phyloP scores from a whole-genome alignment of 2,113 vertebrate genomes.

The Menidia beryllina region DNA sequence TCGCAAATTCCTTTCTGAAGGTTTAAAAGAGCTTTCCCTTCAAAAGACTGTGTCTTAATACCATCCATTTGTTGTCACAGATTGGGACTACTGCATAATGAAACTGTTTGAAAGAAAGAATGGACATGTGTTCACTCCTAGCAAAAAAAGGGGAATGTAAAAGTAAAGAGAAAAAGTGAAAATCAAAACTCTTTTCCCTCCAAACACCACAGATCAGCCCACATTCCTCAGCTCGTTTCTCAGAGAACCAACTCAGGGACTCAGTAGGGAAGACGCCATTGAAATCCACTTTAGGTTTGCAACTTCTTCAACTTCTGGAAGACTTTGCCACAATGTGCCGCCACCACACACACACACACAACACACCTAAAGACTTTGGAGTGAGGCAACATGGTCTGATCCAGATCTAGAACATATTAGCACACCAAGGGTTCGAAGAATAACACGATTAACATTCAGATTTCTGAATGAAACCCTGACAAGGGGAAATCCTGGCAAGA shows the following conservation, averaged over 20 bases:
- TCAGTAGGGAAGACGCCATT: constrained; percentile 49
- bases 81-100: background rate
- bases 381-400: constrained; percentile 14
- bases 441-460: constrained; percentile 23
- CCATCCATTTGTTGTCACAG: background rate
- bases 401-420: constrained; percentile 26
- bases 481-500: constrained; percentile 11
- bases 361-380: background rate
- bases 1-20: background rate
- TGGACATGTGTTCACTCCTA: background rate
- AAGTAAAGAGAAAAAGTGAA: constrained; percentile 10
- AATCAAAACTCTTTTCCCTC: constrained; percentile 15
- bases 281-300: constrained; percentile 49
- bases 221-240: constrained; percentile 56
- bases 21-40: background rate
- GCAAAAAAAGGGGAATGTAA: background rate
- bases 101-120: constrained; percentile 2
- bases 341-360: constrained; percentile 1
- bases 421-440: constrained; percentile 29
- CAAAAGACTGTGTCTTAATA: background rate
- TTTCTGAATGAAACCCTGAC: too few relatives aligned
- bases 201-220: constrained; percentile 16
- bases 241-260: constrained; percentile 36
- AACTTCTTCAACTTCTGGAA: constrained; percentile 55
- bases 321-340: background rate